These are phyloP conservation scores for Percina caprodes DNA, from an alignment of 2,113 vertebrate genomes.

Conservation along the genomic window DNA sequence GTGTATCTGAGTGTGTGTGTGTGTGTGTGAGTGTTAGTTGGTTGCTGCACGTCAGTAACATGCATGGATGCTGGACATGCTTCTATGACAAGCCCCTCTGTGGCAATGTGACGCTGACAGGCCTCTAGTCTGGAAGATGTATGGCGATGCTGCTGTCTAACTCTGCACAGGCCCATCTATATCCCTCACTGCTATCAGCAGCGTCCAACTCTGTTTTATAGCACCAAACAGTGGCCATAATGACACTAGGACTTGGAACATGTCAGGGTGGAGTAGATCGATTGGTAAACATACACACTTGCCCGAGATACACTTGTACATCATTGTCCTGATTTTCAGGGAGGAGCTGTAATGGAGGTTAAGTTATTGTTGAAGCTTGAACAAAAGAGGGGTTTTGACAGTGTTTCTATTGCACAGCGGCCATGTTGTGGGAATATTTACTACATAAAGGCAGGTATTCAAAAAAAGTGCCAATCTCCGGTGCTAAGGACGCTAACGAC, in stretches of 20 bases:
- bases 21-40: conserved; percentile 40
- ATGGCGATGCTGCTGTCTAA: conserved; percentile 56
- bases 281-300: conserved; percentile 64
- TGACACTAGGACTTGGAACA: conserved; percentile 55
- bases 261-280: conserved; percentile 59
- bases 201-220: conserved; percentile 72
- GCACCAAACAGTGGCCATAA: conserved; percentile 66
- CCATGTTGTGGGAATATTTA: background rate
- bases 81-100: conserved; percentile 33
- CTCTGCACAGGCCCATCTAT: conserved; percentile 65
- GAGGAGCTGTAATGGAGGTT: conserved; percentile 17
- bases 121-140: conserved; percentile 62
- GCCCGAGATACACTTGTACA: conserved; percentile 69
- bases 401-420: background rate
- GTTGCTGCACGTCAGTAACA: conserved; percentile 4
- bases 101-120: conserved; percentile 55
- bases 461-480: too few species aligned
- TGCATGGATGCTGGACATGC: conserved; percentile 35
- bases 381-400: background rate
- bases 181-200: conserved; percentile 74
- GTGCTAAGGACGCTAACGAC: too few species aligned
- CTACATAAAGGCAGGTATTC: background rate
- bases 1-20: conserved; percentile 42
- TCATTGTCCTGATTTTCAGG: conserved; percentile 63
- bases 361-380: conserved; percentile 9